phyloP scores from a whole-genome alignment of 2,888 invertebrate species.

The Tetramorium bicarinatum region DNA sequence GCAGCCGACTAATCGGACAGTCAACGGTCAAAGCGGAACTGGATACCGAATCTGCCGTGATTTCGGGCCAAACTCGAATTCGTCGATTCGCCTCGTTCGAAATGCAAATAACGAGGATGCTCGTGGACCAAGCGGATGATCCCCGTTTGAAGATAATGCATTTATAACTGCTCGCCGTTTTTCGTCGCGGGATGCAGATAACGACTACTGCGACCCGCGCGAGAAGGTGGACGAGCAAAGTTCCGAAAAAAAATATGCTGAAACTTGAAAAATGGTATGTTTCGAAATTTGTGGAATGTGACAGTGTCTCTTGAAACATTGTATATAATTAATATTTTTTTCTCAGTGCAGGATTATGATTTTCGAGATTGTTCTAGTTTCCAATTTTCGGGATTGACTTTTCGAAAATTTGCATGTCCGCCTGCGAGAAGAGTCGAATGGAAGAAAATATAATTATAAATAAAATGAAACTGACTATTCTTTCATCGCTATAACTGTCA shows the following conservation, averaged over 20 bases:
- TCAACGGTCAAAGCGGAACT: slow-evolving; percentile 25
- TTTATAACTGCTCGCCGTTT: background rate
- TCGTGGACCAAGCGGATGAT: background rate
- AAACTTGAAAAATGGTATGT: no score
- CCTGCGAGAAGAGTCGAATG: background rate
- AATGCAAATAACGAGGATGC: slow-evolving; percentile 8
- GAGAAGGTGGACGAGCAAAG: background rate
- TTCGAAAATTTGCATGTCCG: no score
- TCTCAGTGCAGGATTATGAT: no score
- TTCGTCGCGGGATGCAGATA: background rate
- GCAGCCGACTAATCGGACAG: slow-evolving; percentile 13
- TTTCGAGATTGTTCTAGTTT: no score
- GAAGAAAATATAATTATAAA: background rate
- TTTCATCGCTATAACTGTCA: background rate
- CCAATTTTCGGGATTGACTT: no score
- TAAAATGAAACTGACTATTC: background rate
- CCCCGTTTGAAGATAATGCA: background rate
- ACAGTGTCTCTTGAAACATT: no score
- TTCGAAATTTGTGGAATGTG: no score
- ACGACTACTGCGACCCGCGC: background rate
- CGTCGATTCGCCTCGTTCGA: background rate
- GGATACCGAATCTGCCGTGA: background rate
- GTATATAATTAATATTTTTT: no score
- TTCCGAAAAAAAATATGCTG: no score
- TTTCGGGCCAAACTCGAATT: background rate